Percentiles rank a stretch among this genome's conserved stretches.
These are phyloP conservation scores for Dipodomys ordii DNA, from an alignment of 2,113 vertebrate genomes.

Conservation along the genomic window DNA sequence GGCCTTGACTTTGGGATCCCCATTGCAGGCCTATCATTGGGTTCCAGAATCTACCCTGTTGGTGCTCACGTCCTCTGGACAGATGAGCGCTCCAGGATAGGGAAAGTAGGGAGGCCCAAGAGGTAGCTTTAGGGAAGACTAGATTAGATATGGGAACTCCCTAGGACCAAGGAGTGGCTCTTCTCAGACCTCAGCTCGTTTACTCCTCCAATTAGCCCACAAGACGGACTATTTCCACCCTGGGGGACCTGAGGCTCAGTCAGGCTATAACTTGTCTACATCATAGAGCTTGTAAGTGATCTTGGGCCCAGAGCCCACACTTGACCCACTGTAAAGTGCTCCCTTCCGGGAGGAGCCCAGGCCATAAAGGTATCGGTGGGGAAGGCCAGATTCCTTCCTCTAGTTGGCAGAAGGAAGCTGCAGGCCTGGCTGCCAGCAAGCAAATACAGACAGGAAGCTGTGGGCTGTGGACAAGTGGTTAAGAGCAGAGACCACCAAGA, in stretches of 20 bases:
- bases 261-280: neutral
- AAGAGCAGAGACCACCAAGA: neutral
- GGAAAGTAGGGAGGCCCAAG: neutral
- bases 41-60: neutral
- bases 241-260: neutral
- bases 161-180: neutral
- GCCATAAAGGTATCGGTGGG: neutral
- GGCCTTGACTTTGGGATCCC: neutral
- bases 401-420: too few species aligned
- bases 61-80: neutral
- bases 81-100: neutral
- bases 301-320: neutral
- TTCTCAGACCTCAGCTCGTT: fast-evolving
- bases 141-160: neutral
- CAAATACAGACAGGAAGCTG: neutral
- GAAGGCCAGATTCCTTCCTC: too few species aligned
- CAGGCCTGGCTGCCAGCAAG: too few species aligned
- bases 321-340: neutral
- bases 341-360: too few species aligned
- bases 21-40: neutral
- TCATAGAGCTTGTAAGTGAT: neutral
- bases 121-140: neutral
- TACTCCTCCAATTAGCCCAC: neutral
- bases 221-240: neutral
- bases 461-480: neutral